phyloP scores from a whole-genome alignment of 2,888 invertebrate genomes.

The Drosophila kambysellisi region DNA sequence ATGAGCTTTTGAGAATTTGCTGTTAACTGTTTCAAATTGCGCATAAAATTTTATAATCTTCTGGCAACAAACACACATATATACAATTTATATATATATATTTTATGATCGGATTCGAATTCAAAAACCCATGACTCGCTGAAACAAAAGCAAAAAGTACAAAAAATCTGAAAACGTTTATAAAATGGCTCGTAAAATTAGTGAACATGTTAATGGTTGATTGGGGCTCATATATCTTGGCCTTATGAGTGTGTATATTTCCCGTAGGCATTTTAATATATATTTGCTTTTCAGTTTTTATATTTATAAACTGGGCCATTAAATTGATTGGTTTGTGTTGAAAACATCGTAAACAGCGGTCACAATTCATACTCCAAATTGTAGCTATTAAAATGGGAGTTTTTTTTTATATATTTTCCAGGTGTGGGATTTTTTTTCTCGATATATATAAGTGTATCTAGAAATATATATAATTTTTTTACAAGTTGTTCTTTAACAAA shows the following conservation, averaged over 20 bases:
- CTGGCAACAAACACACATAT: neutral
- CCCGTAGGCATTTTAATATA: conserved; percentile 40
- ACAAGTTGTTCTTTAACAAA: neutral
- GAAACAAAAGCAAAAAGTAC: conserved; percentile 50
- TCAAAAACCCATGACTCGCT: conserved; percentile 26
- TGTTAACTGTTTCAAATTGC: conserved; percentile 80
- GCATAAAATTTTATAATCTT: conserved; percentile 79
- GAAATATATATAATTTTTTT: neutral
- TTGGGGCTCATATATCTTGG: conserved; percentile 69
- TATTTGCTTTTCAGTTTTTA: conserved; percentile 46
- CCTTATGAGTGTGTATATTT: conserved; percentile 33
- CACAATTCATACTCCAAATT: neutral
- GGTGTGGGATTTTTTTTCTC: too few species aligned
- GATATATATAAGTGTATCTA: neutral
- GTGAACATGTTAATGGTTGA: conserved; percentile 82
- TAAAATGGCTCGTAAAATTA: conserved; percentile 76
- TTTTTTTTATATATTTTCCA: neutral
- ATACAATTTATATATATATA: neutral
- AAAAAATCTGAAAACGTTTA: conserved; percentile 59
- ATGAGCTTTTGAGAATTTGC: conserved; percentile 73
- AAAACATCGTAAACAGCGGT: conserved; percentile 64
- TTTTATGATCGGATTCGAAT: conserved; percentile 49
- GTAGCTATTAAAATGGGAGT: neutral
- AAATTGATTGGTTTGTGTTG: conserved; percentile 75
- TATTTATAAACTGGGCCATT: conserved; percentile 51